Percentiles rank a stretch among this genome's conserved stretches.
These are phyloP conservation scores for Sebastes variabilis DNA, from an alignment of 2,797 vertebrate genomes.

Conservation along the genomic window DNA sequence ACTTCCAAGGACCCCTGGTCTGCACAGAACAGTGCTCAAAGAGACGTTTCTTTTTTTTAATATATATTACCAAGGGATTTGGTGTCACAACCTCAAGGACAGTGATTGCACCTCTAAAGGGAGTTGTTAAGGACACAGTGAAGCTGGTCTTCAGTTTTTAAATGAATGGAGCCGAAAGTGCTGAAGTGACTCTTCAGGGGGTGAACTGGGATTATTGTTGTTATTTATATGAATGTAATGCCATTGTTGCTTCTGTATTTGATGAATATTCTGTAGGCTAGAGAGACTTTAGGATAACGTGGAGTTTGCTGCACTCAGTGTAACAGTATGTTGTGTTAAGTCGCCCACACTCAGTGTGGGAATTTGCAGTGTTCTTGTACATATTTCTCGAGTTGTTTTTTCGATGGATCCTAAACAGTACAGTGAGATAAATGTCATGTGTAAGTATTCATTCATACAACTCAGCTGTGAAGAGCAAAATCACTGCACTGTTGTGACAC, in stretches of 20 bases:
- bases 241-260: slow-evolving; percentile 60
- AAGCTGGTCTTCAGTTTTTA: slow-evolving; percentile 82
- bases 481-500: slow-evolving; percentile 15
- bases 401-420: neutral
- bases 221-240: slow-evolving; percentile 79
- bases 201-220: slow-evolving; percentile 41
- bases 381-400: slow-evolving; percentile 31
- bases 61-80: slow-evolving; percentile 41
- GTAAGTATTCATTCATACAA: slow-evolving; percentile 44
- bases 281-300: slow-evolving; percentile 30
- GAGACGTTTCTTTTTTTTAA: slow-evolving; percentile 21
- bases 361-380: slow-evolving; percentile 55
- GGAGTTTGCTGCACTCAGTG: slow-evolving; percentile 27
- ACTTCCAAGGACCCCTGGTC: slow-evolving; percentile 56
- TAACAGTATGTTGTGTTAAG: slow-evolving; percentile 49
- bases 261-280: slow-evolving; percentile 58
- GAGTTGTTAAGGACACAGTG: slow-evolving; percentile 64
- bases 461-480: slow-evolving; percentile 29
- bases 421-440: slow-evolving; percentile 16
- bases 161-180: slow-evolving; percentile 32
- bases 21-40: slow-evolving; percentile 27
- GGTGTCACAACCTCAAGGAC: slow-evolving; percentile 58
- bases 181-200: slow-evolving; percentile 43
- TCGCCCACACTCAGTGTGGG: slow-evolving; percentile 34
- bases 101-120: slow-evolving; percentile 57